phyloP scores from a whole-genome alignment of 2,113 vertebrate genomes.

The Tachysurus vachellii region DNA sequence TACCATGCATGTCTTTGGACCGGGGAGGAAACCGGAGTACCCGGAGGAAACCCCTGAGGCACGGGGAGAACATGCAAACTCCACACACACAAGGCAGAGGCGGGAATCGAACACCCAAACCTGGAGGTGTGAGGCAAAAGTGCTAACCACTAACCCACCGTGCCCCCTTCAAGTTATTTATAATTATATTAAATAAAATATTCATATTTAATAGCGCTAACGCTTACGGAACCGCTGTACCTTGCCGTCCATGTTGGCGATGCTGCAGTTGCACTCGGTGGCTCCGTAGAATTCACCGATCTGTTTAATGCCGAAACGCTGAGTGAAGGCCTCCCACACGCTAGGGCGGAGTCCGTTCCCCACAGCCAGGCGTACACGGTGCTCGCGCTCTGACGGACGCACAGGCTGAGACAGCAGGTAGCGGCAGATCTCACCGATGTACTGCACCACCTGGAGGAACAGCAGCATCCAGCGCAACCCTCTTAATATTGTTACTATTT shows the following conservation, averaged over 20 bases:
- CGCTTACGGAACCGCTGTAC: slow-evolving; percentile 55
- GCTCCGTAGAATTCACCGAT: slow-evolving; percentile 91
- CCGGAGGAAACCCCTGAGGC: too few relatives aligned
- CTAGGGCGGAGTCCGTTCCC: slow-evolving; percentile 84
- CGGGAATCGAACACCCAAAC: too few relatives aligned
- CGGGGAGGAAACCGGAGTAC: too few relatives aligned
- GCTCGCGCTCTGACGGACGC: slow-evolving; percentile 68
- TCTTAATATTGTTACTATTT: background rate
- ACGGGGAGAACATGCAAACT: too few relatives aligned
- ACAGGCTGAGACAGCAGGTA: slow-evolving; percentile 83
- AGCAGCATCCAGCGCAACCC: background rate
- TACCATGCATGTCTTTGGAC: too few relatives aligned
- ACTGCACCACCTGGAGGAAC: slow-evolving; percentile 80
- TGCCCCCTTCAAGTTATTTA: too few relatives aligned
- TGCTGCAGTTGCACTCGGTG: slow-evolving; percentile 92
- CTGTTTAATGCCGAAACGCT: slow-evolving; percentile 77
- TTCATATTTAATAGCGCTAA: too few relatives aligned
- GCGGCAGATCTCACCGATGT: slow-evolving; percentile 90
- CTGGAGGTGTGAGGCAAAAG: too few relatives aligned
- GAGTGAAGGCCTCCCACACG: slow-evolving; percentile 86
- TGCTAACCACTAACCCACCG: too few relatives aligned
- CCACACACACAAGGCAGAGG: too few relatives aligned
- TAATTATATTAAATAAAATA: too few relatives aligned
- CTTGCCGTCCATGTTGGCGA: slow-evolving; percentile 89
- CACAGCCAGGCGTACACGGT: slow-evolving; percentile 80